Conservation (phyloP, 2,888 invertebrate species). For the Lithodes maja region DNA sequence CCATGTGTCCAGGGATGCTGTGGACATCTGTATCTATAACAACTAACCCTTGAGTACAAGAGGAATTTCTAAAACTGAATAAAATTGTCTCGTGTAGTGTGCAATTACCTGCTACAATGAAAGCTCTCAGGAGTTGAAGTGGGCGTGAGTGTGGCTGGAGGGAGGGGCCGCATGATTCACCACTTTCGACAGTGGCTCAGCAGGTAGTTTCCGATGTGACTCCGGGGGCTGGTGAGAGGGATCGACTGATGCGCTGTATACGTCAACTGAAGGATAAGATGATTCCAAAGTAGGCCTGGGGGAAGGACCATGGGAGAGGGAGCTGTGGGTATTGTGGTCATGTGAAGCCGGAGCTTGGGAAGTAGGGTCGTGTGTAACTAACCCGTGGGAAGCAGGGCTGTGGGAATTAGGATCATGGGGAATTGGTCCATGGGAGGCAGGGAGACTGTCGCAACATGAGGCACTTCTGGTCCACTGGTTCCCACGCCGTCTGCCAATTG, state of each 20-base stretch:
- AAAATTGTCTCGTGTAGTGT: background rate
- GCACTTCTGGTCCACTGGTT: conserved; percentile 41
- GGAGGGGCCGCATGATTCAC: background rate
- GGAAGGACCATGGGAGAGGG: background rate
- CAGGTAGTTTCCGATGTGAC: background rate
- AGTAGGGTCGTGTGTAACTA: too few relatives aligned
- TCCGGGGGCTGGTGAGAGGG: background rate
- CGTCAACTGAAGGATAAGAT: background rate
- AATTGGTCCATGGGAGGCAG: background rate
- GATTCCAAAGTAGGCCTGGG: background rate
- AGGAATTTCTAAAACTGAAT: background rate
- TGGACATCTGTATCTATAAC: too few relatives aligned
- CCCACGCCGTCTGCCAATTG: conserved; percentile 21
- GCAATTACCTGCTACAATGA: background rate
- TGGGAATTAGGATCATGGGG: too few relatives aligned
- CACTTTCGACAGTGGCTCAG: background rate
- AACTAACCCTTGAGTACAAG: background rate
- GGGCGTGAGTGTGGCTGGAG: background rate
- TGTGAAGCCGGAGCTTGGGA: too few relatives aligned
- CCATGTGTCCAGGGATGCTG: too few relatives aligned
- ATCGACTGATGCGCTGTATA: background rate
- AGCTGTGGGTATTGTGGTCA: too few relatives aligned
- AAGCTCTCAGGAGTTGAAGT: background rate
- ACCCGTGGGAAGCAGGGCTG: too few relatives aligned
- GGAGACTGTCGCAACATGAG: conserved; percentile 20